phyloP scores from a whole-genome alignment of 2,888 invertebrate species.

The Linnaemya tessellans region DNA sequence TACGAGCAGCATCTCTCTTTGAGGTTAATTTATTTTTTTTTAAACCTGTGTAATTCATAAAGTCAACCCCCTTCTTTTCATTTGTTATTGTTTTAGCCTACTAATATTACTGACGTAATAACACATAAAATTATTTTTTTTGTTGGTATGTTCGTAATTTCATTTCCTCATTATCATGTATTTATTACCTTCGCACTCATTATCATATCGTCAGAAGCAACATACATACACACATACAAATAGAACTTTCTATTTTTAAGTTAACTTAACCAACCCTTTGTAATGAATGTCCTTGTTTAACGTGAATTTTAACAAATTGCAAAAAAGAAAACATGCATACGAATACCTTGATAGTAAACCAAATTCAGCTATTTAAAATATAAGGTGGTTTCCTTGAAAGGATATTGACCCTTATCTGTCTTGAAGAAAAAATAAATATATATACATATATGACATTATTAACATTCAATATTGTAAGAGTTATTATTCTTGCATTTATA shows the following conservation, averaged over 20 bases:
- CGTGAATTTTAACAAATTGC: constrained; percentile 34
- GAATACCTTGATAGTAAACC: neutral
- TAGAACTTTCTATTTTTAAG: neutral
- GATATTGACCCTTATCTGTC: constrained; percentile 44
- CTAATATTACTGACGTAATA: neutral
- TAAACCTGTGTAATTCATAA: neutral
- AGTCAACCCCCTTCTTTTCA: neutral
- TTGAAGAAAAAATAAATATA: constrained; percentile 5
- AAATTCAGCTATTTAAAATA: constrained; percentile 7
- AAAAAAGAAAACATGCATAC: neutral
- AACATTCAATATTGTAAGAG: constrained; percentile 42
- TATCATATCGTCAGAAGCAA: constrained; percentile 31
- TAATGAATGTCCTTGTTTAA: constrained; percentile 21
- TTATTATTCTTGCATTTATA: neutral
- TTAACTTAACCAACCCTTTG: constrained; percentile 39
- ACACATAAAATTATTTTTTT: constrained; percentile 2
- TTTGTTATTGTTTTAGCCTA: neutral
- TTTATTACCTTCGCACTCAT: neutral
- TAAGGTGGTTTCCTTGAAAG: constrained; percentile 55
- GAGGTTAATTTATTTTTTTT: no score
- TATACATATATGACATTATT: constrained; percentile 19
- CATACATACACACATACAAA: neutral
- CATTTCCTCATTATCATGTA: constrained; percentile 23
- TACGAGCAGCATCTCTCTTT: no score
- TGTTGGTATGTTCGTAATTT: neutral